These are phyloP conservation scores for Chloroceryle inda DNA, from an alignment of 2,797 vertebrate genomes.

Conservation along the genomic window DNA sequence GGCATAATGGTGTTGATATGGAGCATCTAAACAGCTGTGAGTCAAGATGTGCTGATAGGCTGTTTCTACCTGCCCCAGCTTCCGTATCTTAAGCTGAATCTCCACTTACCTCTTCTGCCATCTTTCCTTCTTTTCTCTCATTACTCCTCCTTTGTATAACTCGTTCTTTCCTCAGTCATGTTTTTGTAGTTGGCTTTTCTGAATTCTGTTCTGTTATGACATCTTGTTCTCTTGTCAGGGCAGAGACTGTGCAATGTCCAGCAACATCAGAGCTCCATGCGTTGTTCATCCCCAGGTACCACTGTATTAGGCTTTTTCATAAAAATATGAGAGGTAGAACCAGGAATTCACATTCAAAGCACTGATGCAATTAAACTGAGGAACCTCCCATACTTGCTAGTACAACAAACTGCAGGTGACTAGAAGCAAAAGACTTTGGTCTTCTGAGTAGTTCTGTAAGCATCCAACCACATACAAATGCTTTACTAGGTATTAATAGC, in stretches of 20 bases:
- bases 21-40: neutral
- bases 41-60: fast-evolving
- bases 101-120: neutral
- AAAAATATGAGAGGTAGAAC: neutral
- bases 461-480: neutral
- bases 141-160: neutral
- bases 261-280: neutral
- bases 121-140: neutral
- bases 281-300: neutral
- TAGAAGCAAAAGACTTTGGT: neutral
- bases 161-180: neutral
- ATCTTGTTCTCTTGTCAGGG: neutral
- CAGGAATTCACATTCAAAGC: neutral
- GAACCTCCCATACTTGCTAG: neutral
- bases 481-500: neutral
- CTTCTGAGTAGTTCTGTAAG: neutral
- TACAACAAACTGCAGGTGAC: neutral
- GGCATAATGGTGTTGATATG: fast-evolving
- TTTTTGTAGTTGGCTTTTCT: neutral
- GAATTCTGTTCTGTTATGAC: neutral
- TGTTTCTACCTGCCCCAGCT: neutral
- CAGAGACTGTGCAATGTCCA: neutral
- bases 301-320: neutral
- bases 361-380: neutral
- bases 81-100: neutral